Base-by-base conservation (phyloP, 2,888 invertebrate species). In the Stenchaetothrips biformis region DNA sequence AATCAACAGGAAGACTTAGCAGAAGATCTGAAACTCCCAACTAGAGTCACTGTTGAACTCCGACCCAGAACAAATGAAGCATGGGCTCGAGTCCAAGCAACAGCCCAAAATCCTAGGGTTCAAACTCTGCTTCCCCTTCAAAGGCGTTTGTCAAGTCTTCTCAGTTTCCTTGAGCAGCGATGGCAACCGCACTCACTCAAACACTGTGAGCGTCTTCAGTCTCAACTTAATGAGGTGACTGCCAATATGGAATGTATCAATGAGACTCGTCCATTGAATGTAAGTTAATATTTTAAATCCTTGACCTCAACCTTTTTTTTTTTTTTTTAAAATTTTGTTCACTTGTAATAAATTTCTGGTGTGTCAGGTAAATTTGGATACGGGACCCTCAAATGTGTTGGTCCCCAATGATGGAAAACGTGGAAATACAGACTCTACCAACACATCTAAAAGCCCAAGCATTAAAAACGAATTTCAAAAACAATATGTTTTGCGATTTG, bases 61-160 rank as follows among this genome's bases (percentile, higher is more conserved):
- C 90, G 91, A 81, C 97, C 98, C 47, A 92, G 92, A 81, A 92
- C 92, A 84, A 93, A 93, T 88, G 88, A 89, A 82, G 92, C 95
- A 48, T 97, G 96, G 93, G 90, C 93, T 84, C 91, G 92, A 84
- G 96, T 98, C 49, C 97, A 97, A 86, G 90, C 90, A 9, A 88
- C 94, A 80, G 93, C 97, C 2, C 96, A 97, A 89, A 98, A 98
- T 90, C 98, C 98, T 48, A 91, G 96, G 83, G 90, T 94, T 7
- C 90, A 92, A 81, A 90, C 93, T 67, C 89, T 91, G 79, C 88
- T 95, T 80, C 92, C 94, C 37, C 89, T 95, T 80, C 94, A 95
- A 84, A 91, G 94, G 82, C 89, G 92, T 78, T 88, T 97, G 11
- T 89, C 90, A 18, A 90, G 91, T 81, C 88, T 96, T 78, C 89